Conservation (phyloP, 2,888 invertebrate species). For the Chouioia cunea region DNA sequence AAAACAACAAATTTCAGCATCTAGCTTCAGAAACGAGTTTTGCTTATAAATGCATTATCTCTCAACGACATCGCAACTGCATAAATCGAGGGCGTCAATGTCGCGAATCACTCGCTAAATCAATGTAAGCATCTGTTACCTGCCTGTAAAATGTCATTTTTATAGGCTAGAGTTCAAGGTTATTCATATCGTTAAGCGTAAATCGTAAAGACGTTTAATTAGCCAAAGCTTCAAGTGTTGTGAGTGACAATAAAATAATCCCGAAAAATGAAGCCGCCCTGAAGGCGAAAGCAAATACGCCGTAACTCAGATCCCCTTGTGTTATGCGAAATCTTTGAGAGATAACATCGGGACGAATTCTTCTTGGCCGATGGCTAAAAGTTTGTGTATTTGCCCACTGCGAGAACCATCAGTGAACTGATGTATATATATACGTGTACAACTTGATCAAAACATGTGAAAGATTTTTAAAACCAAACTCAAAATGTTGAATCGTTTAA, state of each 20-base stretch:
- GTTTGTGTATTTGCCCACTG: constrained; percentile 25
- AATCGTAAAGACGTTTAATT: constrained; percentile 17
- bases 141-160: constrained; percentile 48
- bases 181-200: background rate
- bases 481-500: too few species aligned
- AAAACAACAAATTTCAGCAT: constrained; percentile 38
- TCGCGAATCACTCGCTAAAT: constrained; percentile 2
- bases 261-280: constrained; percentile 44
- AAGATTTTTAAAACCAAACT: too few species aligned
- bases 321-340: constrained; percentile 36
- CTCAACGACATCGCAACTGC: constrained; percentile 21
- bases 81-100: constrained; percentile 25
- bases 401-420: constrained; percentile 22
- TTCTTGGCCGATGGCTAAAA: constrained; percentile 23
- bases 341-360: constrained; percentile 35
- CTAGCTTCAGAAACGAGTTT: constrained; percentile 38
- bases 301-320: constrained; percentile 38
- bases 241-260: constrained; percentile 39
- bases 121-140: background rate
- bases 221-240: background rate
- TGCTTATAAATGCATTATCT: constrained; percentile 33
- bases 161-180: constrained; percentile 28
- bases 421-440: too few species aligned
- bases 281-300: constrained; percentile 45
- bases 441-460: too few species aligned